Evolutionary conservation across 2,113 vertebrate genomes (phyloP).

Genomic region (Nothocercus nigrocapillus): DNA sequence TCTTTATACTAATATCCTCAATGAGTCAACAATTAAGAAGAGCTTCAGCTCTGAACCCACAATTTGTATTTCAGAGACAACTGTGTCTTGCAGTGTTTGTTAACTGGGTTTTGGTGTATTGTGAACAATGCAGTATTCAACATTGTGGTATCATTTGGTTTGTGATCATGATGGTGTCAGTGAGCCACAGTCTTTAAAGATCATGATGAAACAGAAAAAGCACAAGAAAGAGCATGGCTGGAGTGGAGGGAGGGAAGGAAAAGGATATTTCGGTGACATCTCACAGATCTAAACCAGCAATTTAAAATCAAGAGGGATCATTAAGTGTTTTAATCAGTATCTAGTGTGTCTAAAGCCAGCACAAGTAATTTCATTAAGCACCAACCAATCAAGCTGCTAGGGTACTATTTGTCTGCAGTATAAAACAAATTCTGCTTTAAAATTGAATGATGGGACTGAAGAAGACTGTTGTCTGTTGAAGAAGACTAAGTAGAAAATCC

Average conservation of each 20-base stretch:
- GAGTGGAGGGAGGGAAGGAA: constrained; percentile 23
- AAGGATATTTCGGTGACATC: constrained; percentile 21
- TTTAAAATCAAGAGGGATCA: constrained; percentile 63
- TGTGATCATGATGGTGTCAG: background rate
- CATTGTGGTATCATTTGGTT: background rate
- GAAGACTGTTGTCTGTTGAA: constrained; percentile 7
- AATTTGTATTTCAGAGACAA: constrained; percentile 11
- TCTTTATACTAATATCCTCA: background rate
- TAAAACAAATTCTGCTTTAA: constrained; percentile 63
- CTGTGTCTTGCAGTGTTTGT: background rate
- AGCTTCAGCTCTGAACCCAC: constrained; percentile 18
- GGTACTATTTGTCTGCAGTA: constrained; percentile 36
- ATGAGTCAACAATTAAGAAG: background rate
- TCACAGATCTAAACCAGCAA: constrained; percentile 37
- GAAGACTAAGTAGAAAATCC: constrained; percentile 23
- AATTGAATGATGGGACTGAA: constrained; percentile 42
- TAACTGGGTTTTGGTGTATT: background rate
- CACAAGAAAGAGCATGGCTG: constrained; percentile 26
- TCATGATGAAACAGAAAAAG: constrained; percentile 27
- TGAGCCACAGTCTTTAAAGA: constrained; percentile 3
- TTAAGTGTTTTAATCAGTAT: constrained; percentile 64
- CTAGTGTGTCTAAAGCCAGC: constrained; percentile 67
- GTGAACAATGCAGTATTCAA: background rate
- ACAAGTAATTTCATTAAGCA: constrained; percentile 68
- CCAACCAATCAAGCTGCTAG: constrained; percentile 48